Percentiles rank a stretch among this genome's conserved stretches.
phyloP scores from a whole-genome alignment of 2,888 invertebrate genomes.

The Drosophila atroscutellata region DNA sequence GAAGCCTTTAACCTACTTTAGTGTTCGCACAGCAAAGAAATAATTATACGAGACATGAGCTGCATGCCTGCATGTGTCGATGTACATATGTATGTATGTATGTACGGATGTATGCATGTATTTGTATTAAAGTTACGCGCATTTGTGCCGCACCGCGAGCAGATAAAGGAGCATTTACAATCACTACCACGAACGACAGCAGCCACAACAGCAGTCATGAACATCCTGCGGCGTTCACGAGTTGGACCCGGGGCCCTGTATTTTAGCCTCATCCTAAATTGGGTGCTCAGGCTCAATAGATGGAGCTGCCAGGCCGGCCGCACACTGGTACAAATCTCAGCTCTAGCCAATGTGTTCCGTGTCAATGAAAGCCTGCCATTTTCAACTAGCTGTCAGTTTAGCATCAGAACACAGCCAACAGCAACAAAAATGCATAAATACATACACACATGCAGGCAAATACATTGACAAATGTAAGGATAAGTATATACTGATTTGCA shows the following conservation, averaged over 20 bases:
- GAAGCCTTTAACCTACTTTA: constrained; percentile 24
- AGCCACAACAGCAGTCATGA: constrained; percentile 74
- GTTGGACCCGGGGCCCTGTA: constrained; percentile 79
- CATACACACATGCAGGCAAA: neutral
- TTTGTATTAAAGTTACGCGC: constrained; percentile 42
- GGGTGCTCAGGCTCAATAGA: constrained; percentile 68
- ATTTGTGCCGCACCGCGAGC: constrained; percentile 38
- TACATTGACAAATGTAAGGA: neutral
- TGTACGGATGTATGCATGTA: constrained; percentile 3
- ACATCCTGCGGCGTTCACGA: constrained; percentile 83
- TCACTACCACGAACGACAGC: constrained; percentile 57
- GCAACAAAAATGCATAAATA: neutral
- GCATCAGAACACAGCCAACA: neutral
- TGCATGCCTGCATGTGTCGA: constrained; percentile 14
- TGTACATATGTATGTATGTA: constrained; percentile 6
- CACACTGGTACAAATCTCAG: constrained; percentile 45
- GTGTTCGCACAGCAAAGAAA: constrained; percentile 21
- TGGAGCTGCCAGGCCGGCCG: constrained; percentile 27
- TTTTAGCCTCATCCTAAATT: constrained; percentile 82
- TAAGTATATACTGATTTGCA: neutral
- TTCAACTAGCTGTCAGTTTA: constrained; percentile 38
- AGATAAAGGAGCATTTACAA: constrained; percentile 65
- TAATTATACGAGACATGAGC: constrained; percentile 26
- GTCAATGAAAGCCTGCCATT: constrained; percentile 56
- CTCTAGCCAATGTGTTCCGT: constrained; percentile 34